Evolutionary conservation across 2,797 vertebrate genomes (phyloP).

Genomic region (Cynodonichthys magdalenae): DNA sequence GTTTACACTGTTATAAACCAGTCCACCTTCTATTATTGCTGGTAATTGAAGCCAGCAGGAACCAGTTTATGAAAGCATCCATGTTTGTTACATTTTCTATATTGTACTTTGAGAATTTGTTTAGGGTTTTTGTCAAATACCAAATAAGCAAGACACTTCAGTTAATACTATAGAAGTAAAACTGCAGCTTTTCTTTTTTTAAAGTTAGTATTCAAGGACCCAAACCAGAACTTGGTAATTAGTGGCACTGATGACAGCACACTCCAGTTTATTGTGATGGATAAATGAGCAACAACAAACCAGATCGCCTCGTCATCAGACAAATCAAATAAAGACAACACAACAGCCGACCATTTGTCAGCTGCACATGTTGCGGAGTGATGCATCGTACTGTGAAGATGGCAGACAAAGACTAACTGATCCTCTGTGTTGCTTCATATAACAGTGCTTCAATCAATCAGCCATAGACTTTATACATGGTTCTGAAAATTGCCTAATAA

Average conservation of each 20-base stretch:
- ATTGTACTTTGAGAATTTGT: too few species aligned
- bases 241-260: conserved; percentile 32
- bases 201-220: conserved; percentile 12
- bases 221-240: conserved; percentile 15
- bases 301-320: conserved; percentile 50
- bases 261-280: conserved; percentile 32
- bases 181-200: conserved; percentile 1
- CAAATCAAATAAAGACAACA: conserved; percentile 48
- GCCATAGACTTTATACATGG: conserved; percentile 34
- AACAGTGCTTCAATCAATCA: conserved; percentile 21
- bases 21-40: too few species aligned
- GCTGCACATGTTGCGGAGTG: conserved; percentile 32
- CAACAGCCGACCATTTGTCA: conserved; percentile 21
- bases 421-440: conserved; percentile 40
- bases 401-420: conserved; percentile 39
- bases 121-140: too few species aligned
- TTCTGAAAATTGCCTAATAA: conserved; percentile 13
- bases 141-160: too few species aligned
- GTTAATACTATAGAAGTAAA: not conserved
- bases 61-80: too few species aligned
- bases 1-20: too few species aligned
- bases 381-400: conserved; percentile 45
- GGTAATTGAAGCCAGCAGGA: too few species aligned
- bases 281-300: conserved; percentile 52
- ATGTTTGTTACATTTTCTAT: too few species aligned